Evolutionary conservation across 2,797 vertebrate species (phyloP), one percentile per base, ranked within the genome.

Genomic region (Alcedo quadribrachys): DNA sequence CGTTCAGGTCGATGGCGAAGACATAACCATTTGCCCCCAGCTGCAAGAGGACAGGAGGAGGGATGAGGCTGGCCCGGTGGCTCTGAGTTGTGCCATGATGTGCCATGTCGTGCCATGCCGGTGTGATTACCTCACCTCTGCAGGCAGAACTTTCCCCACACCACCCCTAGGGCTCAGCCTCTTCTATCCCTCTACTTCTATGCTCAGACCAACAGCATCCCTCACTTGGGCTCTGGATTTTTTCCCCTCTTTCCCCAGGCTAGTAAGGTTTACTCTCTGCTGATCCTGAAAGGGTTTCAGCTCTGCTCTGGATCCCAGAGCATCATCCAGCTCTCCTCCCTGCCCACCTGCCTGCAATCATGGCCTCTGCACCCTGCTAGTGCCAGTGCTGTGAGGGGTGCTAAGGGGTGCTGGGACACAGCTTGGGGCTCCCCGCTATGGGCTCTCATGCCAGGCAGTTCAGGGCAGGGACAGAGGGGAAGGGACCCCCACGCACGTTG

Each of bases 1-100:
- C 99, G 5, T 99, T 99, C 48, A 99, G 98, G 96, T 99, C 99
- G 8, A 98, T 99, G 86, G 99, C 99, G 21, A 98, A 99, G 45
- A 99, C 98, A 13, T 99, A 99, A 69, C 99, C 99, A 0, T 99
- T 99, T 68, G 99, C 99, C 68, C 99, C 99, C 87, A 98, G 96
- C 98, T 98, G 96, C 32, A 4, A 54, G 46, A 70, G 92, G 58
- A 96, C 61, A 89, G 67, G 42, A 12, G 45, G 32, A 89, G 28
- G 24, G 43, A 20, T 82, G 65, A 90, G 51, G 33, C 16, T 6
- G 9, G 43, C 5, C 71, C 37, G n/a, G 32, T 0, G 1, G 48
- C 54, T 62, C 61, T 80, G 66, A 0, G 4, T 7, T 2, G 3
- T 5, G 15, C 45, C 13, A 40, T 40, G 37, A 6, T 6, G 4